Conservation (phyloP, 2,113 vertebrate genomes). For the Irena cyanogastra region DNA sequence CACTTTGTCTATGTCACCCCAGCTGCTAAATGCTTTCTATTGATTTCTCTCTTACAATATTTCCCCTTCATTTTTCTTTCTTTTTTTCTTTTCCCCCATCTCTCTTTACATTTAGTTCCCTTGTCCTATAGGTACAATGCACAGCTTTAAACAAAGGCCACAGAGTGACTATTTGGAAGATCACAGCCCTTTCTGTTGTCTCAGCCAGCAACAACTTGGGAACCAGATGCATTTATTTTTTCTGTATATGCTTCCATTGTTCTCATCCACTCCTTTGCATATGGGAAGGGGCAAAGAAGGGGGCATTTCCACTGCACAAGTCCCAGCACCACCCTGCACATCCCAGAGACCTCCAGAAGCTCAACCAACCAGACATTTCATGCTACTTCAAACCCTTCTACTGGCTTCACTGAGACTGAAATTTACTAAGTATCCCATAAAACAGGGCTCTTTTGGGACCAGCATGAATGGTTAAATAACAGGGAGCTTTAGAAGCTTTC, state of each 20-base stretch:
- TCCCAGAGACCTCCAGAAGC: neutral
- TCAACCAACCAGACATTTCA: neutral
- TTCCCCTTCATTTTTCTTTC: neutral
- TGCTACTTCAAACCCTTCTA: neutral
- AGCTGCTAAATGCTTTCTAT: conserved; percentile 50
- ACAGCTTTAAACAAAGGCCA: neutral
- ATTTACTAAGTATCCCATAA: neutral
- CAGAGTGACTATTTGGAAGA: neutral
- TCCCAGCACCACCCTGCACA: neutral
- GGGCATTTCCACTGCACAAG: neutral
- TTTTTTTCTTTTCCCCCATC: neutral
- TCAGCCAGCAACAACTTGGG: neutral
- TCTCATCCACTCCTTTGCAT: neutral
- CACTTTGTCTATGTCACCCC: conserved; percentile 43
- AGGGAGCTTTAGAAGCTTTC: neutral
- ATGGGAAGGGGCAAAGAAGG: neutral
- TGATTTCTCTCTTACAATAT: conserved; percentile 10
- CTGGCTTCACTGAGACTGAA: neutral
- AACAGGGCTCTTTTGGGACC: neutral
- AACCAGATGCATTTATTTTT: neutral
- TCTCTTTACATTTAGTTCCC: neutral
- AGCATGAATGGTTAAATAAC: neutral
- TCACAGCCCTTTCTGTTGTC: neutral
- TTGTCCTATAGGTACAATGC: neutral
- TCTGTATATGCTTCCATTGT: neutral